Evolutionary conservation across 2,113 vertebrate genomes (phyloP), one percentile per base, ranked within the genome.

Genomic region (Pelvicachromis taeniatus): DNA sequence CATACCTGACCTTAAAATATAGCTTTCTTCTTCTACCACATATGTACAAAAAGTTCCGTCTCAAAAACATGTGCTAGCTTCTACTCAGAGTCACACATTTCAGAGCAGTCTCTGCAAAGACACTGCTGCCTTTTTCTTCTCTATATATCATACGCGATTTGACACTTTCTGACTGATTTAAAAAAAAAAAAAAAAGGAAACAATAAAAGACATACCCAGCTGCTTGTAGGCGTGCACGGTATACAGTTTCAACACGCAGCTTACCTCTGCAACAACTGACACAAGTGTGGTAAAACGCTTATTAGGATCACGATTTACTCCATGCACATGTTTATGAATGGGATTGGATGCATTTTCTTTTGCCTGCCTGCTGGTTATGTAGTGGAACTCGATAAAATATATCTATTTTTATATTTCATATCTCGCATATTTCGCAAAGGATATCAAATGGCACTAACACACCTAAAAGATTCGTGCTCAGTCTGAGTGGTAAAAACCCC

Each of bases 71-170:
- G 96, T 88, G 80, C 91, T 91, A 97, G 91, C 95, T 97, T 95
- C 96, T 96, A 97, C 94, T 97, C 92, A 93, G 94, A 96, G 95
- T 96, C 96, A 96, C 97, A 95, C 96, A 88, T 95, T 96, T 94
- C 93, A 96, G 93, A 93, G 95, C 96, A 96, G 97, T 95, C 96
- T 96, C 96, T 95, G 96, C 95, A 96, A 96, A 96, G 96, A 97
- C 96, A 95, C 95, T 95, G 95, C 95, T 63, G 80, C 11, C 81
- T 94, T 95, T 97, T 86, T 85, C 11, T 3, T 48, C 21, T 82
- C 77, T 89, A 75, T 81, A 97, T 96, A 94, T 93, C 96, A 96
- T 94, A 97, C 92, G 95, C 78, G 97, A 96, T 94, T 93, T 91
- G 97, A 97, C 96, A 98, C 96, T 97, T 89, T 95, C 73, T 89